These are phyloP conservation scores for Ammodytes marinus DNA, from an alignment of 2,113 vertebrate genomes.

Conservation along the genomic window DNA sequence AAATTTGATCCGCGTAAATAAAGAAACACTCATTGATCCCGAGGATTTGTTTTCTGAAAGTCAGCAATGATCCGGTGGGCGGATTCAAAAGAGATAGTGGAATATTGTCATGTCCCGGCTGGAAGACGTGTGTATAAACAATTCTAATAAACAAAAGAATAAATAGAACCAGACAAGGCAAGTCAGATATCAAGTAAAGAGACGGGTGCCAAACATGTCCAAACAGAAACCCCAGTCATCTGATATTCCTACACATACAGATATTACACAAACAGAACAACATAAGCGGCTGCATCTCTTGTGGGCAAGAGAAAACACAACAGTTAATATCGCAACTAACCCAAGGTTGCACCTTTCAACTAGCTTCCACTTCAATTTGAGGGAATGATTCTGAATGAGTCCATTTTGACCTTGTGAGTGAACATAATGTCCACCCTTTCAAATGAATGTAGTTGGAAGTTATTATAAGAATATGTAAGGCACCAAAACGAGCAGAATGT, in stretches of 20 bases:
- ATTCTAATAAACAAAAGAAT: constrained; percentile 23
- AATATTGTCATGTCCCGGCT: not conserved
- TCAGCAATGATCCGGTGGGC: constrained; percentile 4
- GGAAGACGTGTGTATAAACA: constrained; percentile 34
- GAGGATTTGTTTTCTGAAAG: constrained; percentile 40
- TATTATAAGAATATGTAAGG: constrained; percentile 7
- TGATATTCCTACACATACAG: constrained; percentile 3
- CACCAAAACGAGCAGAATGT: not conserved
- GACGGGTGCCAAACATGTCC: constrained; percentile 13
- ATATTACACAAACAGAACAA: constrained; percentile 1
- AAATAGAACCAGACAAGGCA: not conserved
- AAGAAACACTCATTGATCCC: constrained; percentile 32
- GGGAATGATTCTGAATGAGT: not conserved
- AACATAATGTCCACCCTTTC: not conserved
- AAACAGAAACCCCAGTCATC: not conserved
- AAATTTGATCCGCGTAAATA: constrained; percentile 47
- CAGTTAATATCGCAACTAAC: not conserved
- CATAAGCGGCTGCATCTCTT: not conserved
- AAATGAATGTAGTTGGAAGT: not conserved
- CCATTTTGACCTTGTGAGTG: not conserved
- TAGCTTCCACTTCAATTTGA: not conserved
- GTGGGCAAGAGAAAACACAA: not conserved
- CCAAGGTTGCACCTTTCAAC: not conserved
- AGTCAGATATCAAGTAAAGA: constrained; percentile 6
- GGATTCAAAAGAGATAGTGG: constrained; percentile 17